Base-by-base conservation (phyloP, 1,140 invertebrate genomes). In the Belonocnema kinseyi region DNA sequence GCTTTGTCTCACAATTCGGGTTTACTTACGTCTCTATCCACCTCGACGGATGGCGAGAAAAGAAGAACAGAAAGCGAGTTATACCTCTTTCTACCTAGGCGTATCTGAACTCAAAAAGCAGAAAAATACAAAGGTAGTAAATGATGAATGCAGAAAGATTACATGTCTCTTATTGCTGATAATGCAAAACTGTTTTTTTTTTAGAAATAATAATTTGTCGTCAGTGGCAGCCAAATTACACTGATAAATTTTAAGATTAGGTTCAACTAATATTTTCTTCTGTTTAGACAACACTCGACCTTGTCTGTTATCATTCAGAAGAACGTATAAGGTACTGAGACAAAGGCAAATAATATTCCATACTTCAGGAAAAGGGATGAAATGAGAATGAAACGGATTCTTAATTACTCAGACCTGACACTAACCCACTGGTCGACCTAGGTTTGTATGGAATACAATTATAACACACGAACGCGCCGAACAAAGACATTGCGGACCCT, bases 401-500 rank as follows among this genome's bases (percentile, higher is more conserved):
- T 81, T 82, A 78, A 85, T 85, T 84, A 84, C 83, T 61, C 75
- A 73, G 80, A 61, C 77, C 76, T n/a, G 46, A 66, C 70, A 58
- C 75, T 77, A 82, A 82, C 84, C 85, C 83, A 77, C 78, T 80
- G 80, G 78, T 80, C 80, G 77, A 79, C 72, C 73, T 54, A 19
- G 14, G 50, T 17, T 21, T 53, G 73, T 75, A 79, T 76, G 58
- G 21, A 61, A 61, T 61, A 61, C n/a, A n/a, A n/a, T n/a, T 74
- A 74, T 74, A 76, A 79, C 66, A 77, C 72, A 80, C 81, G 81
- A 87, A 83, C 75, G 83, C 61, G 76, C 52, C 16, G 77, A 83
- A 88, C 88, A 88, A 88, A 88, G 87, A 85, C 80, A 84, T 86
- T 79, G 80, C 83, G 82, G 85, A 77, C 81, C 83, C 75, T 80